Base-by-base conservation (phyloP, 37 sponge, comb jelly and placozoan species). In the Tethya wilhelma region DNA sequence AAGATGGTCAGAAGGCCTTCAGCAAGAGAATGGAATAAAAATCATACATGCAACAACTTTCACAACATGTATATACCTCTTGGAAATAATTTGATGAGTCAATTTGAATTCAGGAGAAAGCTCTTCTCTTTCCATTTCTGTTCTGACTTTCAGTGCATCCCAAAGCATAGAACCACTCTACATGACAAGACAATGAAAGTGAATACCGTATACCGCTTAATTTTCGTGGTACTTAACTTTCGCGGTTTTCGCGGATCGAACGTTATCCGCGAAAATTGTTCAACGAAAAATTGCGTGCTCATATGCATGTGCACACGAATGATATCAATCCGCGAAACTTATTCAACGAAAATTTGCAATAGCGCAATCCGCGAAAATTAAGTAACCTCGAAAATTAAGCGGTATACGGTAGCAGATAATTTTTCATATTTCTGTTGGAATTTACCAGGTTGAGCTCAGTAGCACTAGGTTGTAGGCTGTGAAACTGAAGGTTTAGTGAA, bases 61-160 rank as follows among this genome's bases (percentile, higher is more conserved):
- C 12, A 20, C n/a, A 60, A 22, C 62, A n/a, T 26, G 32, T 31
- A 42, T 40, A 11, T 45, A 91, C 89, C 82, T 87, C 62, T 84
- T 92, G 3, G 66, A 30, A 11, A 87, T 29, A 4, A 83, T 56
- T 34, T 75, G 73, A 39, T 87, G 89, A 44, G 93, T 87, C 28
- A 92, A 70, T 49, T 87, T 87, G 66, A 91, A 83, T 32, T 91
- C 92, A 32, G 92, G 92, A 37, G 37, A 37, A 8, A 91, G n/a
- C 45, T 91, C 88, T 34, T 91, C 92, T 14, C 43, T 42, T 42
- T 63, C 32, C n/a, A 68, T 38, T 6, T 43, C 73, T 38, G 79
- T 58, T 8, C 32, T 42, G 25, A 91, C 84, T 38, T 91, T 75
- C 29, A 91, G 3, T 20, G 77, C 78, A 9, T 79, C 79, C 84